phyloP scores from a whole-genome alignment of 2,888 invertebrate genomes.

The Ametastegia equiseti region DNA sequence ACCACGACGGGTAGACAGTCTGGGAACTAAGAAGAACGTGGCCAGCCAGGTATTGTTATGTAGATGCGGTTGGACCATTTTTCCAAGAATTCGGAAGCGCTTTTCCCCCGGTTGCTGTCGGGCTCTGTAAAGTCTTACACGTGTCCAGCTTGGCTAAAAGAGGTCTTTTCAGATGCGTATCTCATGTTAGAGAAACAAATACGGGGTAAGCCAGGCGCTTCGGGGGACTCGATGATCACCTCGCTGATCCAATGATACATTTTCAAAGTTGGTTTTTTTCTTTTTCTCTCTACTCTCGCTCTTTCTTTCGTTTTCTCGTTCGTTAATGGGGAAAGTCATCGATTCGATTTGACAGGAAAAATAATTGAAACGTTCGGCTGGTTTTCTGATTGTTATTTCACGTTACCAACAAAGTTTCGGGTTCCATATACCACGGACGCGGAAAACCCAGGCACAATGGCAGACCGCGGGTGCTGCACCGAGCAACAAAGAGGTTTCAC shows the following conservation, averaged over 20 bases:
- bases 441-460: neutral
- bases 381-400: too few relatives aligned
- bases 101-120: slow-evolving; percentile 9
- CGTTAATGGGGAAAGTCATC: too few relatives aligned
- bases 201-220: neutral
- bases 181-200: neutral
- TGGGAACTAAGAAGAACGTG: slow-evolving; percentile 41
- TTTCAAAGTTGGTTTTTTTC: too few relatives aligned
- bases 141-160: slow-evolving; percentile 25
- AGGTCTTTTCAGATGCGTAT: neutral
- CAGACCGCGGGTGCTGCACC: neutral
- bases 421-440: neutral
- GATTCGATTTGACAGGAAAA: too few relatives aligned
- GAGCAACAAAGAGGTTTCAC: neutral
- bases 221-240: too few relatives aligned
- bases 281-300: too few relatives aligned
- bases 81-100: slow-evolving; percentile 41
- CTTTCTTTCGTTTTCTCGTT: too few relatives aligned
- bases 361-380: too few relatives aligned
- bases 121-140: slow-evolving; percentile 16
- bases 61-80: slow-evolving; percentile 41
- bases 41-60: slow-evolving; percentile 42
- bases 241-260: too few relatives aligned
- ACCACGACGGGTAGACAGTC: slow-evolving; percentile 62
- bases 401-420: too few relatives aligned